Percentiles rank a stretch among this genome's conserved stretches.
Evolutionary conservation across 2,113 vertebrate species (phyloP).

Genomic region (Galbula dea): DNA sequence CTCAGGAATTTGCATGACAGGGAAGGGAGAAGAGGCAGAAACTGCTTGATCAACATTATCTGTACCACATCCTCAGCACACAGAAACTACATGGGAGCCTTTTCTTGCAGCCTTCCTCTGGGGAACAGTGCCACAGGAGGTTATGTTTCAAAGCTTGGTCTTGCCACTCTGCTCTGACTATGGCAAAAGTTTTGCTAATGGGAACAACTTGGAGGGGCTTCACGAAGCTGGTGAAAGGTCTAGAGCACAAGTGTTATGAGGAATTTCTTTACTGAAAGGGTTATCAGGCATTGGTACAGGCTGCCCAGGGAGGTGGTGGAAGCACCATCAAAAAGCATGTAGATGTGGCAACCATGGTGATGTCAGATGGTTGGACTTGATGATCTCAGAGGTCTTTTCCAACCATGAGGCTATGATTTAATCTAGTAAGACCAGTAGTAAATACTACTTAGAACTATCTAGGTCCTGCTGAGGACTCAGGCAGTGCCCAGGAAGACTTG

Average conservation of each 20-base stretch:
- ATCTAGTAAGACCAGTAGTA: neutral
- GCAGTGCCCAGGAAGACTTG: neutral
- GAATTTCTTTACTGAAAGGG: no score
- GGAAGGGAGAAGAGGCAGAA: slow-evolving; percentile 45
- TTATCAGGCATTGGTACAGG: no score
- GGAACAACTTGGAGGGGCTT: neutral
- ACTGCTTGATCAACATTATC: slow-evolving; percentile 24
- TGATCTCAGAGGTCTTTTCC: no score
- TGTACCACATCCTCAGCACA: slow-evolving; percentile 27
- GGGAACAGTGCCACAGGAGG: neutral
- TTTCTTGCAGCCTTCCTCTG: neutral
- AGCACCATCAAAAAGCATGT: no score
- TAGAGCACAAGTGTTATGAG: no score
- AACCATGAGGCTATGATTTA: neutral
- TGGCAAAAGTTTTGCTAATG: neutral
- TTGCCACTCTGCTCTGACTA: neutral
- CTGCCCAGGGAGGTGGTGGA: no score
- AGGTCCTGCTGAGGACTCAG: neutral
- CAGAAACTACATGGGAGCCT: neutral
- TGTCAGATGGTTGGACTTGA: no score
- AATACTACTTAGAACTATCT: neutral
- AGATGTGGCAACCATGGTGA: no score
- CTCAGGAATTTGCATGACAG: slow-evolving; percentile 66
- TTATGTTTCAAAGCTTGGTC: neutral
- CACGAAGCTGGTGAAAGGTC: no score